Conservation (phyloP, 2,113 vertebrate species). For the Cyanistes caeruleus region DNA sequence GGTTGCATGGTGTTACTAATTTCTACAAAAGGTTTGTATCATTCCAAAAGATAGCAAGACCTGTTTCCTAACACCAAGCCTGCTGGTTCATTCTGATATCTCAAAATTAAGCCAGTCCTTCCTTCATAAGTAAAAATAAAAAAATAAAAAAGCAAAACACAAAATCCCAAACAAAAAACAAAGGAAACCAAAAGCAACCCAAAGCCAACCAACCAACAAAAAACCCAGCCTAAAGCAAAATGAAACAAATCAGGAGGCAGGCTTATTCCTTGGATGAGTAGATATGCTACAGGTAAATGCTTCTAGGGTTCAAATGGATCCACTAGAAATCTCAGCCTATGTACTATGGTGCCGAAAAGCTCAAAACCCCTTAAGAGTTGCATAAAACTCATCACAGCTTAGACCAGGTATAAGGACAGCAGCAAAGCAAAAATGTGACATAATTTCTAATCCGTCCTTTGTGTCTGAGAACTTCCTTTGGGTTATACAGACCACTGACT, state of each 20-base stretch:
- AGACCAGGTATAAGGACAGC: background rate
- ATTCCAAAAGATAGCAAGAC: background rate
- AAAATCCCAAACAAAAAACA: background rate
- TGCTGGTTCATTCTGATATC: background rate
- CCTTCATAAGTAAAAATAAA: background rate
- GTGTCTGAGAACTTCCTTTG: background rate
- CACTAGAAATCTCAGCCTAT: background rate
- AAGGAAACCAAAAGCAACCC: background rate
- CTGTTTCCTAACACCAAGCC: background rate
- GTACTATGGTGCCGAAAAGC: background rate
- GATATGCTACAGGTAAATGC: background rate
- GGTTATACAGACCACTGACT: background rate
- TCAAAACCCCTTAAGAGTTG: background rate
- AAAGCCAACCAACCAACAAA: background rate
- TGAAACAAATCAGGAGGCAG: fast-evolving
- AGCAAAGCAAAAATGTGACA: background rate
- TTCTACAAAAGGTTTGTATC: background rate
- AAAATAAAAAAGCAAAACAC: no score
- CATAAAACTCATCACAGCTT: background rate
- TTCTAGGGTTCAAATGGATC: background rate
- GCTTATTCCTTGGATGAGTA: background rate
- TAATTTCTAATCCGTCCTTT: background rate
- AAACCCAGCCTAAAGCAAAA: background rate
- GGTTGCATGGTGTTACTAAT: background rate
- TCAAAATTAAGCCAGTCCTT: background rate